These are phyloP conservation scores for Asarcornis scutulata DNA, from an alignment of 2,113 vertebrate species.

Conservation along the genomic window DNA sequence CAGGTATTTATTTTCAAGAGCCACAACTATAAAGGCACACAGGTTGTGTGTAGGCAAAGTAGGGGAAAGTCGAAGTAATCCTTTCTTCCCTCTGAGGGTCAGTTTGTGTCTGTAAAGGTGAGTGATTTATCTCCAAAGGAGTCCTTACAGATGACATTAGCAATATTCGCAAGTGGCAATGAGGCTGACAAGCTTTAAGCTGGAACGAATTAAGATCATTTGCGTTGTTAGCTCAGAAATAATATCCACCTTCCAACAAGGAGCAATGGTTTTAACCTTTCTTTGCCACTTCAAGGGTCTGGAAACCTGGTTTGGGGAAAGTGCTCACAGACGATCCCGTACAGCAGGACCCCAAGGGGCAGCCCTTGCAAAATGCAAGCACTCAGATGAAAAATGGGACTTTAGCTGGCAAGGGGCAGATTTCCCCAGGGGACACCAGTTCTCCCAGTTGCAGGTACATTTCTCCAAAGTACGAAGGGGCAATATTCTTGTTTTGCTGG, in stretches of 20 bases:
- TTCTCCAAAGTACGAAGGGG: not conserved
- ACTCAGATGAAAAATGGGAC: not conserved
- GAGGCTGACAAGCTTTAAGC: not conserved
- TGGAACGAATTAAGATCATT: not conserved
- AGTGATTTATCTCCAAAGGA: not conserved
- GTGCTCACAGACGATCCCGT: not conserved
- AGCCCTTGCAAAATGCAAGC: not conserved
- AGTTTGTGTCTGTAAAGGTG: not conserved
- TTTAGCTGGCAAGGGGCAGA: not conserved
- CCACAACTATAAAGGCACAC: not conserved
- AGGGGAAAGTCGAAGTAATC: not conserved
- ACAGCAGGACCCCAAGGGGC: not conserved
- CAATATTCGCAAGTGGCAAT: not conserved
- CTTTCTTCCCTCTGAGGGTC: not conserved
- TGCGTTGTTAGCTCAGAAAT: not conserved
- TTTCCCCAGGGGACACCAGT: not conserved
- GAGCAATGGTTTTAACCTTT: not conserved
- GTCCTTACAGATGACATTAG: not conserved
- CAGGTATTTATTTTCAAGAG: not conserved
- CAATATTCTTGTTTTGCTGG: not conserved
- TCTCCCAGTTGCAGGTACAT: not conserved
- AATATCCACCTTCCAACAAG: not conserved
- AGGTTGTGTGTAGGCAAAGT: not conserved
- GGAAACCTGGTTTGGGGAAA: not conserved
- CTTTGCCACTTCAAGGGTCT: not conserved